Evolutionary conservation across 1,140 invertebrate genomes (phyloP), one percentile per base, ranked within the genome.

Genomic region (Ephestia elutella): DNA sequence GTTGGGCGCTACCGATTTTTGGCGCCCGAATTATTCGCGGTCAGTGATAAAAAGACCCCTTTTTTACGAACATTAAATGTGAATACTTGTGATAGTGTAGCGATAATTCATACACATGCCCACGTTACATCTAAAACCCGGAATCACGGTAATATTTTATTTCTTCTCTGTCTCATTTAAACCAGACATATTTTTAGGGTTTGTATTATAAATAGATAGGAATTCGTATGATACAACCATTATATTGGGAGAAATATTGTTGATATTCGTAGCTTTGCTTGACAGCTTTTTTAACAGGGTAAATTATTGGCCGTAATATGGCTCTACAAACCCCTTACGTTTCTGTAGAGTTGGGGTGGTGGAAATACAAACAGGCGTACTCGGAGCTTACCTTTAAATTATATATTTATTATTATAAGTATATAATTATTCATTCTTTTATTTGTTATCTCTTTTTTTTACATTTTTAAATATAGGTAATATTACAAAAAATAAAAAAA

Each of bases 61-160:
- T 64, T 73, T 70, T 59, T 59, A 51, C 53, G 54, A 71, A 70
- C 55, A 49, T 55, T 73, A 56, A 68, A 73, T 76, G 73, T 71
- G 68, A 68, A 73, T n/a, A n/a, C n/a, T 78, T 85, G 75, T 72
- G 2, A 53, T 53, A 76, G 78, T 83, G 76, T 54, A 63, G 62
- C 65, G 70, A 60, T 51, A 65, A 56, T 63, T 55, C 65, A 60
- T 28, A 79, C 75, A 67, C 67, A 89, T 89, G 87, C 87, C 87
- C 57, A 79, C 87, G 44, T 62, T 89, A 82, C 82, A 89, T 60
- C 78, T 89, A 55, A 88, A 89, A 59, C 85, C 87, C 54, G 86
- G 86, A 80, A 79, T 89, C 32, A 87, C 86, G 84, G 87, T 89
- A 73, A 80, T 44, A 44, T 10, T 32, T 25, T 25, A 35, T 35